Evolutionary conservation across 1,140 invertebrate genomes (phyloP).

Genomic region (Cataglyphis hispanica): DNA sequence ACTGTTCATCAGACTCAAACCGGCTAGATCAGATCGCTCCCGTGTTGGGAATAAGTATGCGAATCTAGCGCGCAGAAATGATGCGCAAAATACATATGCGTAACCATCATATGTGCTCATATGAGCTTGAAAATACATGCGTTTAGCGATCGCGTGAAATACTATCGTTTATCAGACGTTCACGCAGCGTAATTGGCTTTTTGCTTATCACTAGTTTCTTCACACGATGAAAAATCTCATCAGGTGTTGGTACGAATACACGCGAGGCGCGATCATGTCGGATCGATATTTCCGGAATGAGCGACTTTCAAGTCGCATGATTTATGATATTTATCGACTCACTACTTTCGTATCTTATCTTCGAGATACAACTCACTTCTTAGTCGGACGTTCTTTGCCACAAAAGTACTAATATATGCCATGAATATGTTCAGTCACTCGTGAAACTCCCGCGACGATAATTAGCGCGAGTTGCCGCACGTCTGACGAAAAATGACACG

Average conservation of each 20-base stretch:
- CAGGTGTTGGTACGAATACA: background rate
- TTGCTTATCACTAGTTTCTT: background rate
- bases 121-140: background rate
- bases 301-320: background rate
- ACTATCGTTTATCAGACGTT: background rate
- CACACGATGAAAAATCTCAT: background rate
- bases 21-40: background rate
- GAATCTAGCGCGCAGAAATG: slow-evolving; percentile 20
- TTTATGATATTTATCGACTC: slow-evolving; percentile 22
- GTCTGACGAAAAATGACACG: background rate
- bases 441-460: slow-evolving; percentile 36
- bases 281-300: slow-evolving; percentile 2
- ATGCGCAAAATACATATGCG: background rate
- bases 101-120: background rate
- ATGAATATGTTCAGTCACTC: background rate
- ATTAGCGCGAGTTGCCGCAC: slow-evolving; percentile 23
- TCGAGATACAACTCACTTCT: background rate
- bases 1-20: slow-evolving; percentile 38
- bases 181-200: background rate
- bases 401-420: background rate
- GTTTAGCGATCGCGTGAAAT: background rate
- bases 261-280: background rate
- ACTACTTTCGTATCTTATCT: background rate
- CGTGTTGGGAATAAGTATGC: background rate
- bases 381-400: background rate